Evolutionary conservation across 2,113 vertebrate species (phyloP).

Genomic region (Morone saxatilis): DNA sequence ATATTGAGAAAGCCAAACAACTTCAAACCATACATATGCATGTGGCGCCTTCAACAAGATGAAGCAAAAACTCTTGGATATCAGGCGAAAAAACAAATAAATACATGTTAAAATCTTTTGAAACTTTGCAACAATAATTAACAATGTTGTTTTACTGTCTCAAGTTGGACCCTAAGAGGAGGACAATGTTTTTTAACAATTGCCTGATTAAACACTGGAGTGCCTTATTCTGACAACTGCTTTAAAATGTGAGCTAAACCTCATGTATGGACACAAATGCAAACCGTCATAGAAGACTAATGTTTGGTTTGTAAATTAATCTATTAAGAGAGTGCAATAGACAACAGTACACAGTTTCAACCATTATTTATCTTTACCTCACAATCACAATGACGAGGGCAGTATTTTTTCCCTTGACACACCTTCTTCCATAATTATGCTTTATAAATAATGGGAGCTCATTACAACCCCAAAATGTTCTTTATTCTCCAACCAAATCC

Average conservation of each 20-base stretch:
- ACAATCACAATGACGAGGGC: constrained; percentile 7
- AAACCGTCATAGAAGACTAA: constrained; percentile 25
- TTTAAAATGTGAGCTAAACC: constrained; percentile 16
- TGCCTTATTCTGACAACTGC: constrained; percentile 23
- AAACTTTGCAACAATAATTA: constrained; percentile 76
- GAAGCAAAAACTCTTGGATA: constrained; percentile 55
- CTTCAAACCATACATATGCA: constrained; percentile 83
- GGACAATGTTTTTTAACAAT: constrained; percentile 49
- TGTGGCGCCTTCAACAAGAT: constrained; percentile 62
- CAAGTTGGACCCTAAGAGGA: constrained; percentile 41
- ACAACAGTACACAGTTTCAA: constrained; percentile 21
- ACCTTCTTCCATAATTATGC: constrained; percentile 58
- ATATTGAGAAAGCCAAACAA: constrained; percentile 81
- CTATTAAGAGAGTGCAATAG: neutral
- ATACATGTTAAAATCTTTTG: constrained; percentile 59
- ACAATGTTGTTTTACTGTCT: constrained; percentile 60
- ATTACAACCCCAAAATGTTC: constrained; percentile 65
- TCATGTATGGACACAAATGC: constrained; percentile 3
- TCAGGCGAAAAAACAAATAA: constrained; percentile 65
- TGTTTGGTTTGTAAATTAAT: constrained; percentile 25
- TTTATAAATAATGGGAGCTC: constrained; percentile 66
- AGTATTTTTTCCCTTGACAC: constrained; percentile 6
- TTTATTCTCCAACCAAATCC: constrained; percentile 74
- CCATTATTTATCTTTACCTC: constrained; percentile 29
- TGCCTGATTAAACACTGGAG: constrained; percentile 51